phyloP scores from a whole-genome alignment of 2,797 vertebrate species.

The Hoplostethus atlanticus region DNA sequence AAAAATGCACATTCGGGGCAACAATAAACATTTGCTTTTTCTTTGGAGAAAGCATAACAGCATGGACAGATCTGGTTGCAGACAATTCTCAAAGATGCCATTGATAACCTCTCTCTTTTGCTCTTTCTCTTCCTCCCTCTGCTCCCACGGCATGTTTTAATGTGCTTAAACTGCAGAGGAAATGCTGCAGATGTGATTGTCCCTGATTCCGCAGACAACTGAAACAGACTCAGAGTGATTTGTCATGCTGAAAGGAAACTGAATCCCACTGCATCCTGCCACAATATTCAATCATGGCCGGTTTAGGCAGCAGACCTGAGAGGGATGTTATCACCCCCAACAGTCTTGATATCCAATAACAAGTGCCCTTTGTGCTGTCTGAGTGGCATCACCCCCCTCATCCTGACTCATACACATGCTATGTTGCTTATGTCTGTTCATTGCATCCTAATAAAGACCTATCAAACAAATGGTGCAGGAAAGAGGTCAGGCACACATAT shows the following conservation, averaged over 20 bases:
- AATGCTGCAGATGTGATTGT: slow-evolving; percentile 46
- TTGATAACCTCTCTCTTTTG: slow-evolving; percentile 29
- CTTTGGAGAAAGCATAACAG: neutral
- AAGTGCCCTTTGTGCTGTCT: slow-evolving; percentile 43
- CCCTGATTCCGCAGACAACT: slow-evolving; percentile 23
- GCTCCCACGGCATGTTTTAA: slow-evolving; percentile 27
- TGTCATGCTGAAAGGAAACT: slow-evolving; percentile 31
- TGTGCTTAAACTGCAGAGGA: slow-evolving; percentile 40
- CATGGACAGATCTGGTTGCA: slow-evolving; percentile 23
- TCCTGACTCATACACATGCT: slow-evolving; percentile 12
- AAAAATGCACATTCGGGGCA: slow-evolving; percentile 6
- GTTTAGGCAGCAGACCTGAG: slow-evolving; percentile 38
- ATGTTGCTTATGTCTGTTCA: neutral
- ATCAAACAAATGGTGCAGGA: slow-evolving; percentile 16
- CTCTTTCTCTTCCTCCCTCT: neutral
- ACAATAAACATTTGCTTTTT: slow-evolving; percentile 3
- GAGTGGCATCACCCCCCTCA: neutral
- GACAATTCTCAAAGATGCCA: slow-evolving; percentile 52
- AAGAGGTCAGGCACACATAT: slow-evolving; percentile 23
- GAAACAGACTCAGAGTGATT: slow-evolving; percentile 31
- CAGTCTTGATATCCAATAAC: slow-evolving; percentile 47
- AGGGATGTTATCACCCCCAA: slow-evolving; percentile 33
- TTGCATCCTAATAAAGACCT: neutral
- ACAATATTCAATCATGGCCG: slow-evolving; percentile 25
- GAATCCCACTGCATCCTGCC: slow-evolving; percentile 33